Evolutionary conservation across 2,113 vertebrate genomes (phyloP), one percentile per base, ranked within the genome.

Genomic region (pig (Sus scrofa)): DNA sequence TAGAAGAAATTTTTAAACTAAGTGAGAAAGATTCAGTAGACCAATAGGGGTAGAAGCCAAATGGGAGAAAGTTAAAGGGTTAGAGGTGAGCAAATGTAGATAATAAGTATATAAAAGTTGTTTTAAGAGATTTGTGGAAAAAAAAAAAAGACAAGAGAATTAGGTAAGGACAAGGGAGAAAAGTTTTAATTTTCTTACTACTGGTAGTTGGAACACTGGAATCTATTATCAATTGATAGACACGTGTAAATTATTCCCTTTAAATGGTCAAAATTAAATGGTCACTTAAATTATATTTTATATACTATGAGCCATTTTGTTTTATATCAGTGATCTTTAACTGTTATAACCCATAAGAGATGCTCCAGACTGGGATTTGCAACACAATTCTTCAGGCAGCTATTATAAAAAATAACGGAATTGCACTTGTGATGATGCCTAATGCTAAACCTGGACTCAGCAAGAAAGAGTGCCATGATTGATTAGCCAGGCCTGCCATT

Each of bases 391-490:
- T 97, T 96, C 73, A 89, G 82, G 79, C 67, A 96, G 88, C 86
- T 96, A 56, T 89, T 94, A 91, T 58, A 52, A 44, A 37, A 82
- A 96, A 68, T 94, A 97, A 96, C 95, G 86, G 78, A 93, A 82
- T 91, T 97, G 89, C 79, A 70, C 89, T 78, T 89, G 58, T 16
- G 44, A 89, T 79, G 79, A 75, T 74, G 79, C 63, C 91, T 95
- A 85, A 94, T 89, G 89, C 89, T 92, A 90, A 96, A 94, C 91
- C 83, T 91, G 68, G 78, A 95, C 96, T 97, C 95, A 93, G 89
- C 93, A 96, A 97, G 93, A 93, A 94, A 92, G 82, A 86, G 6
- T 14, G 7, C 78, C 44, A 11, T 93, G 96, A 98, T 93, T 95
- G 96, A 97, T 97, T 91, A 95, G 54, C 54, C 73, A 92, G 84